Evolutionary conservation across 2,113 vertebrate genomes (phyloP), one percentile per base, ranked within the genome.

Genomic region (Coracopsis vasa): DNA sequence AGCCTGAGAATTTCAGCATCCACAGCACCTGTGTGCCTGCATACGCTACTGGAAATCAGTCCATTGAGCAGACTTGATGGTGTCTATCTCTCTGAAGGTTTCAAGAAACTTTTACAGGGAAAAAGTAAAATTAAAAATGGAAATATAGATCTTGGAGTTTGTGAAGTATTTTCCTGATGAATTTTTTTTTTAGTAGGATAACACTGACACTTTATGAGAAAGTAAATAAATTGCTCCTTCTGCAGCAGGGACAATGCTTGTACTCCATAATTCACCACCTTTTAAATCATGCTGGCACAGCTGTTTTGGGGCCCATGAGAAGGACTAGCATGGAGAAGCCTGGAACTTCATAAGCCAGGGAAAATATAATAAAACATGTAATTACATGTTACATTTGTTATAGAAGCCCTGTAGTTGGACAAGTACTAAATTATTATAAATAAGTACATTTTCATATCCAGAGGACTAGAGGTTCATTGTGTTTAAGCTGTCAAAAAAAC

Each of bases 291-390:
- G 51, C 56, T 75, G 77, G 47, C 3, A 8, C 39, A 21, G 50
- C 42, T 75, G 27, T 71, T 56, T 31, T 11, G 28, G 37, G 31
- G 37, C 31, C 23, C 5, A 3, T 0, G 0, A 91, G 37, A n/a
- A 91, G 14, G 37, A 86, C 42, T 31, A 48, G 35, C 21, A 80
- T 80, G 33, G 64, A 65, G 69, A 44, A 90, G 15, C 28, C 7
- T 3, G 6, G 33, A 94, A 61, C 23, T 60, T 78, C 35, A 39
- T 27, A 69, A 70, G 2, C 9, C 10, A 11, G 39, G 42, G 16
- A 65, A 80, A 87, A 86, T 27, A 5, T 18, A 73, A 37, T 31
- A 80, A 60, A 75, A 83, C 11, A 28, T 5, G 2, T 35, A 87
- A 60, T 71, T 47, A 75, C 10, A 53, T 5, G 15, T 35, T 69